Evolutionary conservation across 2,113 vertebrate genomes (phyloP).

Genomic region (Greenwoodochromis staneri): DNA sequence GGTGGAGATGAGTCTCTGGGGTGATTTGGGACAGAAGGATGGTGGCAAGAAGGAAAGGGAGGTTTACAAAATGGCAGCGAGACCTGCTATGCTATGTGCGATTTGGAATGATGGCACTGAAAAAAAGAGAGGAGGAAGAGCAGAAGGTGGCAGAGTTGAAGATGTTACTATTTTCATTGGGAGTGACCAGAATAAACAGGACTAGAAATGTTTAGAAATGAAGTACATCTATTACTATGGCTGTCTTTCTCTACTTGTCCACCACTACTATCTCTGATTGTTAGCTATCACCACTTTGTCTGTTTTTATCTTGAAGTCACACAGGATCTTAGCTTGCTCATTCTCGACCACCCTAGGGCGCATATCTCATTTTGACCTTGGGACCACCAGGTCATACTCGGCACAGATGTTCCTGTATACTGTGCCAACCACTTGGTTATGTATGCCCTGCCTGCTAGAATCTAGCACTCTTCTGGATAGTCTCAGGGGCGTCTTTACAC

Average conservation of each 20-base stretch:
- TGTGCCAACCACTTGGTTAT: not conserved
- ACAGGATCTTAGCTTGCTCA: not conserved
- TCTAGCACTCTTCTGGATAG: not conserved
- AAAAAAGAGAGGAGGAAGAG: not conserved
- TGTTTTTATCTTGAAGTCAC: not conserved
- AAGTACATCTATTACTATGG: not conserved
- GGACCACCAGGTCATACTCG: not conserved
- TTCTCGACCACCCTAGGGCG: not conserved
- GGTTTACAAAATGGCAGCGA: not conserved
- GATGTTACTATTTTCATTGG: not conserved
- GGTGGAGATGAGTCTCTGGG: not conserved
- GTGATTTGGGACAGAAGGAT: not conserved
- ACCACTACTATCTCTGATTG: not conserved
- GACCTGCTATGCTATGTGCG: not conserved
- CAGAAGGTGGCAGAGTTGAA: not conserved
- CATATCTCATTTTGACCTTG: not conserved
- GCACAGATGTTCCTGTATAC: not conserved
- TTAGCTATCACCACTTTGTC: not conserved
- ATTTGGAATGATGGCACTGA: not conserved
- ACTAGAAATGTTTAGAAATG: not conserved
- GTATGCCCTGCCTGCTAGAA: not conserved
- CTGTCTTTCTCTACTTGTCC: not conserved
- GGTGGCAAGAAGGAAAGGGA: not conserved
- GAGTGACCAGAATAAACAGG: not conserved
- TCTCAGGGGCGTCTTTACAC: not conserved